Evolutionary conservation across 1,140 invertebrate genomes (phyloP), one percentile per base, ranked within the genome.

Genomic region (Aphis craccivora): DNA sequence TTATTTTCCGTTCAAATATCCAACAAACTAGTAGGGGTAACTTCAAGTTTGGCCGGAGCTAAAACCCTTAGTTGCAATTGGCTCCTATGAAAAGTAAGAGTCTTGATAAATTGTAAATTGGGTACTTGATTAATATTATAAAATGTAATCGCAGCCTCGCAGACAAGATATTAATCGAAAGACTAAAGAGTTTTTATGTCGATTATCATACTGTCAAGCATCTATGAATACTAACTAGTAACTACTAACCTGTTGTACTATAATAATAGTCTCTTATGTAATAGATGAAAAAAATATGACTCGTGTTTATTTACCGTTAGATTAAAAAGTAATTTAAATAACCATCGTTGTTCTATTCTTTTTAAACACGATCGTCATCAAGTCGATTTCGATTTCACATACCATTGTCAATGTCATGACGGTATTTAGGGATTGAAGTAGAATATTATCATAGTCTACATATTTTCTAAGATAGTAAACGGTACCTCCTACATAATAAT

Each of bases 391-490:
- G 86, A 88, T 88, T 88, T 88, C 86, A 88, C 43, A 45, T 43
- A 30, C 18, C 86, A 88, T 88, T 88, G 86, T 88, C 86, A 88
- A 88, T 88, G 86, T 88, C 86, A 88, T 30, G 43, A 25, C n/a
- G 20, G 22, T 22, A 30, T 88, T 35, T n/a, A 76, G n/a, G 60
- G 60, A n/a, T 76, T 18, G 30, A 14, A n/a, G 14, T n/a, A n/a
- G n/a, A 18, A 67, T n/a, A 76, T 14, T 60, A 76, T 76, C 60
- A n/a, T 76, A 18, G 60, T 35, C n/a, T n/a, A 76, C 18, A 76
- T 76, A 14, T 76, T 1, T 76, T 35, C 60, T n/a, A 5, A 18
- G 60, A 76, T n/a, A 20, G 60, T 76, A 18, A n/a, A 76, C 5
- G 23, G 60, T n/a, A 67, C 30, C 30, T 67, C 60, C 60, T n/a